A percentile compares a stretch with the other conserved stretches of the same genome.
These are phyloP conservation scores for Perccottus glenii DNA, from an alignment of 2,113 vertebrate genomes.

Conservation along the genomic window DNA sequence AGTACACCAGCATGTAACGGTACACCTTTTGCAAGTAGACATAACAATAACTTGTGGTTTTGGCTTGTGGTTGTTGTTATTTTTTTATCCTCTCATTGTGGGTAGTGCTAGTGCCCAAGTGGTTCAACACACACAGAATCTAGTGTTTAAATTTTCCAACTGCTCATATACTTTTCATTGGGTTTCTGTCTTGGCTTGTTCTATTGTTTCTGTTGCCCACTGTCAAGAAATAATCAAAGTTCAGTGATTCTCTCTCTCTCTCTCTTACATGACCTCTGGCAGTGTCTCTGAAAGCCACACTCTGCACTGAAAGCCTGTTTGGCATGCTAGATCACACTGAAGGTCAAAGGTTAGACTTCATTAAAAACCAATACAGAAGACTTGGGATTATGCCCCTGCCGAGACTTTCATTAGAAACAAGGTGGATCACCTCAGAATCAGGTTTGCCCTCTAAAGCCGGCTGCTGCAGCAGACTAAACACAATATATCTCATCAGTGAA, in stretches of 20 bases:
- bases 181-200: background rate
- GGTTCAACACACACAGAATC: conserved; percentile 43
- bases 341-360: conserved; percentile 52
- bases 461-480: conserved; percentile 24
- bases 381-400: conserved; percentile 41
- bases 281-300: conserved; percentile 8
- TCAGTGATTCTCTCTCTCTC: conserved; percentile 23
- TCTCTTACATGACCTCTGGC: background rate
- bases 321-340: conserved; percentile 14
- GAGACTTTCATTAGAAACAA: conserved; percentile 61
- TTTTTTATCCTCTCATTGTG: conserved; percentile 22
- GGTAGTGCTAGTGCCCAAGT: conserved; percentile 35
- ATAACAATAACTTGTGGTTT: conserved; percentile 77
- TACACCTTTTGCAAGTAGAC: conserved; percentile 76
- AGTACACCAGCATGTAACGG: conserved; percentile 62
- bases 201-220: background rate
- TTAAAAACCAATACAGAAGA: conserved; percentile 65
- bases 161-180: conserved; percentile 27
- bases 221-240: conserved; percentile 32
- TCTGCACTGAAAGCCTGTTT: conserved; percentile 2
- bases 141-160: conserved; percentile 39
- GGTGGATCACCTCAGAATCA: conserved; percentile 30
- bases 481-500: conserved; percentile 22
- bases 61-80: conserved; percentile 24
- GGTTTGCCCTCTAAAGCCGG: conserved; percentile 50